Evolutionary conservation across 1,140 invertebrate genomes (phyloP).

Genomic region (Macrobrachium rosenbergii): DNA sequence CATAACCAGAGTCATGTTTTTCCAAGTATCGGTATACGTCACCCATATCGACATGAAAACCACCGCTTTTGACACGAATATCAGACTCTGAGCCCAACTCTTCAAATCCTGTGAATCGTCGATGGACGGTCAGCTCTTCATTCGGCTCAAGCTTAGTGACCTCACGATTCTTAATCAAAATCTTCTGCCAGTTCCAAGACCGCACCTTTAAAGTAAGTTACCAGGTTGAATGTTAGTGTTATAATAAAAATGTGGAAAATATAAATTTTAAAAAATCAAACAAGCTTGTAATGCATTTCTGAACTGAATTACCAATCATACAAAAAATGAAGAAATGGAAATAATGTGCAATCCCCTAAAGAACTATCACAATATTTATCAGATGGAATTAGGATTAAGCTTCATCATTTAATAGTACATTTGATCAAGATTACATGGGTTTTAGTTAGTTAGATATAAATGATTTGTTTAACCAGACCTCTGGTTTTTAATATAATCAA

Average conservation of each 20-base stretch:
- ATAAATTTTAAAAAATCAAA: neutral
- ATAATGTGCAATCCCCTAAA: no score
- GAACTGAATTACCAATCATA: no score
- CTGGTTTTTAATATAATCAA: no score
- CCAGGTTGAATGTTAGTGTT: constrained; percentile 12
- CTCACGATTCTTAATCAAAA: constrained; percentile 73
- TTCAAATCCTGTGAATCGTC: constrained; percentile 79
- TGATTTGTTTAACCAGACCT: no score
- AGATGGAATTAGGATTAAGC: no score
- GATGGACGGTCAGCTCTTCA: constrained; percentile 73
- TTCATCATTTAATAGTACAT: no score
- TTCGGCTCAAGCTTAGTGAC: constrained; percentile 72
- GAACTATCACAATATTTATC: no score
- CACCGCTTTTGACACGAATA: constrained; percentile 71
- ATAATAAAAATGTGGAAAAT: constrained; percentile 16
- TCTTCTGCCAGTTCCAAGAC: constrained; percentile 75
- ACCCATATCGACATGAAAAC: constrained; percentile 82
- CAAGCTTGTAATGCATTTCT: no score
- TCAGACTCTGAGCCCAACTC: constrained; percentile 79
- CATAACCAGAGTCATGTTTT: constrained; percentile 76
- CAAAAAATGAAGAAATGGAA: no score
- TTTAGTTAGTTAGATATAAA: no score
- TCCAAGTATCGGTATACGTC: constrained; percentile 81
- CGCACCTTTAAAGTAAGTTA: constrained; percentile 71
- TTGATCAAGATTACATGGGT: no score